Percentiles rank a stretch among this genome's conserved stretches.
Evolutionary conservation across 2,113 vertebrate genomes (phyloP).

Genomic region (Bufo gargarizans): DNA sequence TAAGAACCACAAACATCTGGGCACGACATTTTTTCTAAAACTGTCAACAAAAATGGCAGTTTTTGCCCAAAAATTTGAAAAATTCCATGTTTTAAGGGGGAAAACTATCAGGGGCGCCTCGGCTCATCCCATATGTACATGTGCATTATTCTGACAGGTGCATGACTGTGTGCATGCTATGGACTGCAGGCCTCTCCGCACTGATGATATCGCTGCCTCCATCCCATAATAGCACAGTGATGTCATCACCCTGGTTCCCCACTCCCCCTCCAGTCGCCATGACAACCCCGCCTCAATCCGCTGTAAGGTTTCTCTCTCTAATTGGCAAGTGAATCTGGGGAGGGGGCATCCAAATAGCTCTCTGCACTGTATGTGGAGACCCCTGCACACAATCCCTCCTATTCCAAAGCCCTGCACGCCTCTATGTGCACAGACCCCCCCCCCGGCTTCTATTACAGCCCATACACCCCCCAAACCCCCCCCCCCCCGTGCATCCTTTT

Average conservation of each 20-base stretch:
- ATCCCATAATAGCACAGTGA: slow-evolving; percentile 34
- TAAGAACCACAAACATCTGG: too few species aligned
- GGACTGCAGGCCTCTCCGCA: neutral
- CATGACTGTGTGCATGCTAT: neutral
- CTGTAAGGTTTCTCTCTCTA: neutral
- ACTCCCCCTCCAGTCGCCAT: slow-evolving; percentile 1
- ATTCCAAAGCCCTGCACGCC: slow-evolving; percentile 15
- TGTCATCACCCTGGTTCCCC: slow-evolving; percentile 6
- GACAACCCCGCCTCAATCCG: slow-evolving; percentile 18
- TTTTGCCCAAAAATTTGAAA: too few species aligned
- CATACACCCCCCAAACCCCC: neutral
- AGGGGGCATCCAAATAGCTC: neutral
- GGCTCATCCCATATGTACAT: too few species aligned
- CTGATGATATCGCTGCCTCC: neutral
- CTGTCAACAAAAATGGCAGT: too few species aligned
- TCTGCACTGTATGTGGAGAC: neutral
- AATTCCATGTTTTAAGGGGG: too few species aligned
- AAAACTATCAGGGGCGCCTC: too few species aligned
- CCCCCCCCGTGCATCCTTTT: neutral
- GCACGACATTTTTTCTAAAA: too few species aligned
- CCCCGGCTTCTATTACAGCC: neutral
- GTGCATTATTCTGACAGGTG: neutral
- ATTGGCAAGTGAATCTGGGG: slow-evolving; percentile 17
- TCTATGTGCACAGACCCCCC: slow-evolving; percentile 8
- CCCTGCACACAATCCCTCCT: slow-evolving; percentile 1